Base-by-base conservation (phyloP, 2,797 vertebrate species). In the Cossypha caffra region DNA sequence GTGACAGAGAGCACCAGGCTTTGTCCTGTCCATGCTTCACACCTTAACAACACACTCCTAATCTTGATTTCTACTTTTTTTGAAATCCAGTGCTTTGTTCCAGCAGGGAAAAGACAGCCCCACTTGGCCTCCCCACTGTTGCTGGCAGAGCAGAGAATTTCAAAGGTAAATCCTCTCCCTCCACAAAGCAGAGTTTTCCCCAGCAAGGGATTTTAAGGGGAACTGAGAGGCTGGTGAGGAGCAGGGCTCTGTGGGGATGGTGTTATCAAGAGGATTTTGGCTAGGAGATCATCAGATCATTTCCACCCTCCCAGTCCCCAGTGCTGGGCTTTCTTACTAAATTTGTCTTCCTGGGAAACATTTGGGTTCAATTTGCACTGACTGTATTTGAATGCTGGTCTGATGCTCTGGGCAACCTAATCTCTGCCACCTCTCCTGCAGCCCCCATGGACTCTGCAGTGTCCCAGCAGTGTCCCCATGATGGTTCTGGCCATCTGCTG, bases 1-100 rank as follows among this genome's bases (percentile, higher is more conserved):
- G 10, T 1, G 20, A 48, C 1, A 6, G n/a, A 8, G 3, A 72
- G 76, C 4, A 3, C 11, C 1, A 1, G 40, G 50, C 40, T 84
- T 69, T 62, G 77, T 28, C 0, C 0, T 12, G 13, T 14, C 33
- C 0, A 0, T 3, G 3, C n/a, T 75, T 87, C 33, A 25, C 23
- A 50, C 47, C 31, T 51, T 48, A 85, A 57, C 35, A 57, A 43
- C 0, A 5, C 26, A n/a, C n/a, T 78, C 1, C 2, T 51, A 31
- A 48, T 29, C 18, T 8, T 54, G 33, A 55, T 72, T 78, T 86
- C 29, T 55, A 0, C 24, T 18, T n/a, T 52, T 31, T 72, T 64
- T 31, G 1, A 2, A 62, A 68, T 11, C 16, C 50, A 57, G 9
- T 8, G 50, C 25, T 93, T 90, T 57, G 63, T 19, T 57, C 25